phyloP scores from a whole-genome alignment of 2,888 invertebrate species.

The Thereva unica region DNA sequence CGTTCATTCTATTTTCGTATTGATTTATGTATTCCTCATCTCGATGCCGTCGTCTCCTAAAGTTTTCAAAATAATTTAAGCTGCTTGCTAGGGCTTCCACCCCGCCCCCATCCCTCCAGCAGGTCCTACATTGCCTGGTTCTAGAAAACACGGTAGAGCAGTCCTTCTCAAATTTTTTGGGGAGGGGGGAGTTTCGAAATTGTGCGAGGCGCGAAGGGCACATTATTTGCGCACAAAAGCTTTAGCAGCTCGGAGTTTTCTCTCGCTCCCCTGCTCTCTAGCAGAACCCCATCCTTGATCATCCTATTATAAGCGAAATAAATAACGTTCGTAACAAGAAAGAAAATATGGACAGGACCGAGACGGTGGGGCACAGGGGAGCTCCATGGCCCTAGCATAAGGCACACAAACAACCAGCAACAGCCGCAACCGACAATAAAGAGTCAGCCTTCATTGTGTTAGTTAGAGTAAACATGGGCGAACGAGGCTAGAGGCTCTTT shows the following conservation, averaged over 20 bases:
- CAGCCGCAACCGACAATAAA: too few relatives aligned
- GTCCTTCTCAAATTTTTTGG: slow-evolving; percentile 8
- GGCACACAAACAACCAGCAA: too few relatives aligned
- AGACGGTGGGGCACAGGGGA: slow-evolving; percentile 4
- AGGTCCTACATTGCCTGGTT: slow-evolving; percentile 4
- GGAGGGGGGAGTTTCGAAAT: slow-evolving; percentile 9
- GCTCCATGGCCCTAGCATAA: neutral
- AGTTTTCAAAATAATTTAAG: slow-evolving; percentile 27
- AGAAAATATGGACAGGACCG: slow-evolving; percentile 3
- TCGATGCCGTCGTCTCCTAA: slow-evolving; percentile 11
- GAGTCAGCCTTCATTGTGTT: neutral
- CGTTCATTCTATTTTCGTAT: slow-evolving; percentile 22
- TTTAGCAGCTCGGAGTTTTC: neutral
- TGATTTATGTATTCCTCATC: slow-evolving; percentile 21
- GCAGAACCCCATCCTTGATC: slow-evolving; percentile 14
- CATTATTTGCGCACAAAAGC: slow-evolving; percentile 19
- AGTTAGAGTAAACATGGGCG: slow-evolving; percentile 17
- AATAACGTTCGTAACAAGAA: neutral
- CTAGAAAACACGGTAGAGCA: slow-evolving; percentile 10
- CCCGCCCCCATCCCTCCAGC: too few relatives aligned
- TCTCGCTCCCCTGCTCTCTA: slow-evolving; percentile 10
- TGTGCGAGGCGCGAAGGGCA: slow-evolving; percentile 23
- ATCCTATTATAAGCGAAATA: slow-evolving; percentile 19
- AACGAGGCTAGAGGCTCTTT: neutral
- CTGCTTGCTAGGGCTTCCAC: neutral